Conservation (phyloP, 1,140 invertebrate genomes). For the Dendrolimus punctatus region DNA sequence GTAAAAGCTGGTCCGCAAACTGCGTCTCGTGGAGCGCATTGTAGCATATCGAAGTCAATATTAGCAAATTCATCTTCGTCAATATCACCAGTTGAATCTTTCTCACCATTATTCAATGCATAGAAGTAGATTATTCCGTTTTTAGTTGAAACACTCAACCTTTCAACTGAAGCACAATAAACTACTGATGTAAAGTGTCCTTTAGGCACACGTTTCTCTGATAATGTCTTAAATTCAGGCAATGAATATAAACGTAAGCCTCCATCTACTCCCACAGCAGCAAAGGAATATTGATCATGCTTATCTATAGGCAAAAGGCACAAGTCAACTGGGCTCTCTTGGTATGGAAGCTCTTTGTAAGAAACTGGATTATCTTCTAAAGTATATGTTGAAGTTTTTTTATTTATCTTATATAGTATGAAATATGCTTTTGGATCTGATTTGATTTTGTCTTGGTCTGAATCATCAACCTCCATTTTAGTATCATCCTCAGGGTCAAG, state of each 20-base stretch:
- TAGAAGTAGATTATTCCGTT: conserved; percentile 88
- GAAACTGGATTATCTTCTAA: conserved; percentile 74
- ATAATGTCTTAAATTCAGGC: conserved; percentile 75
- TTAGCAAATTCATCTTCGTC: conserved; percentile 74
- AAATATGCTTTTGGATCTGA: conserved; percentile 49
- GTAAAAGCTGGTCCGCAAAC: conserved; percentile 69
- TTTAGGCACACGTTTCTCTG: conserved; percentile 76
- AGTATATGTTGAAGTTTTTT: conserved; percentile 50
- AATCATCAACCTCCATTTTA: conserved; percentile 56
- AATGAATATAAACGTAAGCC: conserved; percentile 78
- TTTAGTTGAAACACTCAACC: conserved; percentile 86
- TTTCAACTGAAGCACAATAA: conserved; percentile 87
- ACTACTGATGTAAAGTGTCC: conserved; percentile 81
- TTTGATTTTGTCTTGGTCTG: conserved; percentile 31
- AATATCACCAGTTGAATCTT: conserved; percentile 78
- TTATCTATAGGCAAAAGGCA: conserved; percentile 75
- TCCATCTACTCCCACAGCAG: conserved; percentile 78
- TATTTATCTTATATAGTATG: conserved; percentile 55
- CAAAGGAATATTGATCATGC: conserved; percentile 47
- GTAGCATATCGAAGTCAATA: conserved; percentile 56
- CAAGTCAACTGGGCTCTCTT: conserved; percentile 78
- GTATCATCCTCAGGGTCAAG: conserved; percentile 41
- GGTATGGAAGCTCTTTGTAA: conserved; percentile 74
- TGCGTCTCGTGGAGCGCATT: conserved; percentile 40
- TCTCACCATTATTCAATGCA: conserved; percentile 80